Evolutionary conservation across 2,113 vertebrate species (phyloP), one percentile per base, ranked within the genome.

Genomic region (Glaucomys volans): DNA sequence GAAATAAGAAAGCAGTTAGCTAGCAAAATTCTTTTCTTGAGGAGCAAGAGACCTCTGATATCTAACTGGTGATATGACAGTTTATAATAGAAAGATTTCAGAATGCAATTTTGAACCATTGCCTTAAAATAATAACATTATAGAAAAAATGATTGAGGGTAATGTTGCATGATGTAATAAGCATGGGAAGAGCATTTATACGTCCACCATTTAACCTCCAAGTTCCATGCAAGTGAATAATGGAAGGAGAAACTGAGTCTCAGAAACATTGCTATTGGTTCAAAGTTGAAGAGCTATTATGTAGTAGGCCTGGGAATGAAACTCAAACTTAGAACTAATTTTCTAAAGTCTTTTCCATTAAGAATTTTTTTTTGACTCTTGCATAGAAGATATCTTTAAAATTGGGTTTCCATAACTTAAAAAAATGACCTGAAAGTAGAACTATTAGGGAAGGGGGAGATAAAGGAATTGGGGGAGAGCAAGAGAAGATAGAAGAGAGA

Each of bases 21-120:
- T 74, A 94, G 80, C 26, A 66, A 47, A 86, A 88, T 81, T 95
- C 4, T 71, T 93, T 94, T 52, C 89, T 82, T 81, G 26, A 67
- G 42, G 22, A 93, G 59, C 92, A 88, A 92, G 37, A 71, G 4
- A 22, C 8, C 32, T 87, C 76, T 93, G 71, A 90, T 94, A 47
- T 52, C 66, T 52, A 59, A 66, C 17, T 50, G 17, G 4, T 75
- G 71, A 50, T 90, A 87, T 72, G 35, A 24, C 12, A 93, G 76
- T 71, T 93, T 92, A 83, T 85, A 69, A 92, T 87, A 75, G 2
- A 64, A 82, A 47, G 26, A 90, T 69, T 85, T 71, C 85, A 94
- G 22, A 90, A 87, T 84, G 57, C 18, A 87, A 90, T 80, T 90
- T 90, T 77, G 75, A 50, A 67, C 82, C 54, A 86, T 37, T 90